These are phyloP conservation scores for Actinernus sp. DNA, from an alignment of 92 coral and sea anemone genomes.

Conservation along the genomic window DNA sequence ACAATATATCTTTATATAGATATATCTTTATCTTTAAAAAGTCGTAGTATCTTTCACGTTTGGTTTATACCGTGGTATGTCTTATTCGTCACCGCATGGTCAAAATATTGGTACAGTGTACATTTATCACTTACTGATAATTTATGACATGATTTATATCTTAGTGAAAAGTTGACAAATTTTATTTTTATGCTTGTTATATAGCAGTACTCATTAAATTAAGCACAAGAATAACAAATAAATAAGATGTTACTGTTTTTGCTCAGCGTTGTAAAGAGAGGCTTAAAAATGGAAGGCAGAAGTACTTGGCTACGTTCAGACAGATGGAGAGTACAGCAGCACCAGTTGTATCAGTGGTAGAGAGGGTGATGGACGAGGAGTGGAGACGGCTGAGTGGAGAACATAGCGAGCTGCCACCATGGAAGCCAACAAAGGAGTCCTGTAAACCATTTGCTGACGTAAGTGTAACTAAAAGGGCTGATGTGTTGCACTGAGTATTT, in stretches of 20 bases:
- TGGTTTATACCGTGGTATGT: no score
- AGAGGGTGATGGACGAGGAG: slow-evolving; percentile 87
- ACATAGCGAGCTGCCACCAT: slow-evolving; percentile 54
- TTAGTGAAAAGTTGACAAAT: no score
- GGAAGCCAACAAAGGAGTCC: slow-evolving; percentile 73
- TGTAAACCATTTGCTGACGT: slow-evolving; percentile 67
- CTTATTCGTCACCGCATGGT: no score
- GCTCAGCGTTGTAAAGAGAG: slow-evolving; percentile 78
- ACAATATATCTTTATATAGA: no score
- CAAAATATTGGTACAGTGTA: no score
- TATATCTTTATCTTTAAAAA: no score
- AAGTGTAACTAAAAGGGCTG: background rate
- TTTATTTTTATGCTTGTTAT: no score
- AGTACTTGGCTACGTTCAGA: slow-evolving; percentile 69
- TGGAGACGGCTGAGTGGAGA: slow-evolving; percentile 72
- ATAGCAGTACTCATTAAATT: background rate
- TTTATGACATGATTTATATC: no score
- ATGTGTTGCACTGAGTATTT: background rate
- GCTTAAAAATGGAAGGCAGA: slow-evolving; percentile 73
- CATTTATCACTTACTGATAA: no score
- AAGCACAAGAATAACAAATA: background rate
- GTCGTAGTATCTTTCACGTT: no score
- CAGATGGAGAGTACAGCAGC: slow-evolving; percentile 9
- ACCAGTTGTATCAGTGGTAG: slow-evolving; percentile 43
- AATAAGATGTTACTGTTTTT: background rate